phyloP scores from a whole-genome alignment of 2,113 vertebrate species.

The Odobenus rosmarus region DNA sequence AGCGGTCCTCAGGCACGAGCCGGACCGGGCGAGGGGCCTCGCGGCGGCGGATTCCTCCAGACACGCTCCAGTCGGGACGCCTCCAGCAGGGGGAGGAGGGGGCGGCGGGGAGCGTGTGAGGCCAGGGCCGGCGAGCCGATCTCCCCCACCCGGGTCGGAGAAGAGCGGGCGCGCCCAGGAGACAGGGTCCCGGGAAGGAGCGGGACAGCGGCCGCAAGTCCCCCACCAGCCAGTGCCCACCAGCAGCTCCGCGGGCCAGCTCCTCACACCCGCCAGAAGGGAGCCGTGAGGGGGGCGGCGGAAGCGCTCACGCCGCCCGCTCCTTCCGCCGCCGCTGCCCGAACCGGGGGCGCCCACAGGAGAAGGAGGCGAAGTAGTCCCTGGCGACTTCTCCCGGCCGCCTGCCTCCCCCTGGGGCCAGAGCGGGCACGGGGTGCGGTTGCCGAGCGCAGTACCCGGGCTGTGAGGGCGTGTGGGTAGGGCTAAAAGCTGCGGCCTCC shows the following conservation, averaged over 20 bases:
- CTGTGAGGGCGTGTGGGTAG: background rate
- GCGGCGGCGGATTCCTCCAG: conserved; percentile 72
- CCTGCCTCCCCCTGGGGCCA: background rate
- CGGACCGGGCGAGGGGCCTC: conserved; percentile 52
- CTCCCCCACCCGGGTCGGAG: background rate
- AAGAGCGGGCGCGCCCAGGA: background rate
- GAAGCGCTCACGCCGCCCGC: conserved; percentile 74
- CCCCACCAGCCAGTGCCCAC: background rate
- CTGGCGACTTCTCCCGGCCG: conserved; percentile 57
- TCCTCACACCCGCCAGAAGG: conserved; percentile 66
- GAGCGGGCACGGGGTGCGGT: background rate
- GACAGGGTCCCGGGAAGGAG: background rate
- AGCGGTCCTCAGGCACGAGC: background rate
- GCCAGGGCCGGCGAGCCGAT: conserved; percentile 5
- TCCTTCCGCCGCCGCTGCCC: conserved; percentile 61
- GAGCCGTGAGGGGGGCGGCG: conserved; percentile 71
- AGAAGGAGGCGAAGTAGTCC: conserved; percentile 79
- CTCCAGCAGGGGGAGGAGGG: conserved; percentile 56
- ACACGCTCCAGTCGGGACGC: conserved; percentile 63
- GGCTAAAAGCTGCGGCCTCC: background rate
- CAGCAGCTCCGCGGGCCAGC: conserved; percentile 48
- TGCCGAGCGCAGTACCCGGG: background rate
- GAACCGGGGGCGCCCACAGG: conserved; percentile 70
- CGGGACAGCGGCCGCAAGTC: background rate
- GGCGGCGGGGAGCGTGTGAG: conserved; percentile 47